Base-by-base conservation (phyloP, 2,797 vertebrate genomes). In the Xenopus petersii region DNA sequence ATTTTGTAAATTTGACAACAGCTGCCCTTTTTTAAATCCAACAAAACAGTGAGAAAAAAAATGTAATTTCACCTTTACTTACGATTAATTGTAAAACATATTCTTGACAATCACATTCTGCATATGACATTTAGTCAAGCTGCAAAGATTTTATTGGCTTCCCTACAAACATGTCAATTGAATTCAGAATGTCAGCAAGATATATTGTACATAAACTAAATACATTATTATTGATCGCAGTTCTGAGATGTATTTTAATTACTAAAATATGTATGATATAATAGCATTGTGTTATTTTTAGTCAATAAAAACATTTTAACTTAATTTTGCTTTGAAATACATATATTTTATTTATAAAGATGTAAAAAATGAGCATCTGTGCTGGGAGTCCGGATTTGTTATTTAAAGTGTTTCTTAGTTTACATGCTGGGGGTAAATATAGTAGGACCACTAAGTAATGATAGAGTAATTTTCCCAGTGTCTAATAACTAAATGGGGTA, bases 81-180 rank as follows among this genome's bases (percentile, higher is more conserved):
- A 69, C 60, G 70, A 78, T 78, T 78, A 64, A 78, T 78, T 78
- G 75, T 78, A 73, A 73, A 78, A 78, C 75, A 78, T 65, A 64
- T 78, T 73, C 75, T 69, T 78, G 75, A 78, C 65, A 78, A 78
- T 47, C 51, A 49, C n/a, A 51, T 64, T 78, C 72, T 78, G 71
- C 71, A 73, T 64, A 78, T 78, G 75, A 78, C 75, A 78, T 78
- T 78, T 78, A 78, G 65, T 60, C 56, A 70, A 68, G 70, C 75
- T 17, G 58, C 17, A 66, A 61, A 67, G 54, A 49, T 58, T 73
- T 73, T 72, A 73, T 78, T 78, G 75, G 71, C 55, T 78, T 73
- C 67, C 16, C 63, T 68, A 54, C 59, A 73, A 68, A 73, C 70
- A 65, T 78, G 75, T 64, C 73, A 73, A 78, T 78, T 78, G 75